Conservation (phyloP, 2,797 vertebrate genomes). For the Cynopterus sphinx region DNA sequence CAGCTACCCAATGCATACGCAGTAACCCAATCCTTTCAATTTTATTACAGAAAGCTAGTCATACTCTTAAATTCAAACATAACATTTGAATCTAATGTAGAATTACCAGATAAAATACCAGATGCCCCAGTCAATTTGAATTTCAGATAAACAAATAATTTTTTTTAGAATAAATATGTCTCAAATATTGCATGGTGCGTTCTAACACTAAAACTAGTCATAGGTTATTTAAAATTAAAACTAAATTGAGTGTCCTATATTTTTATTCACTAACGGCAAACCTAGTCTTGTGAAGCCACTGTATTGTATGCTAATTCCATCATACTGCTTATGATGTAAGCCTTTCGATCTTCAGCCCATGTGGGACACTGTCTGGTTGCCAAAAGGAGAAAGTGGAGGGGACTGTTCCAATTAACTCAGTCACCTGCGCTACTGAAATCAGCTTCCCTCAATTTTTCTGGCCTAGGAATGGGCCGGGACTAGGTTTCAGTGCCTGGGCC, state of each 20-base stretch:
- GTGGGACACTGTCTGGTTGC: background rate
- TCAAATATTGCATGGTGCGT: background rate
- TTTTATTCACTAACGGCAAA: background rate
- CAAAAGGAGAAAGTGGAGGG: background rate
- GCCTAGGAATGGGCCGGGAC: background rate
- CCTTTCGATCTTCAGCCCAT: background rate
- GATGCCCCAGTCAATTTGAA: background rate
- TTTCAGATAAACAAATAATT: background rate
- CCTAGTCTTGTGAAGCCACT: background rate
- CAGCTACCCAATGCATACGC: background rate
- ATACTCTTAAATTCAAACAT: background rate
- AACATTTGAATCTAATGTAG: background rate
- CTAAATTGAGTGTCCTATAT: background rate
- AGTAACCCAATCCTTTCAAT: background rate
- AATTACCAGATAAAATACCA: background rate
- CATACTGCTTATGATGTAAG: background rate
- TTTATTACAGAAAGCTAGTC: background rate
- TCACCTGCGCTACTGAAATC: background rate
- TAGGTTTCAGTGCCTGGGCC: too few species aligned
- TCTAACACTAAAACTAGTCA: background rate
- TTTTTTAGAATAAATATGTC: constrained; percentile 1
- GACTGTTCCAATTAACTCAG: background rate
- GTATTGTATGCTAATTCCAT: background rate
- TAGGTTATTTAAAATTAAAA: constrained; percentile 47
- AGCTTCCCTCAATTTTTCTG: background rate